Percentiles rank a stretch among this genome's conserved stretches.
phyloP scores from a whole-genome alignment of 2,113 vertebrate genomes.

The Ceyx cyanopectus region DNA sequence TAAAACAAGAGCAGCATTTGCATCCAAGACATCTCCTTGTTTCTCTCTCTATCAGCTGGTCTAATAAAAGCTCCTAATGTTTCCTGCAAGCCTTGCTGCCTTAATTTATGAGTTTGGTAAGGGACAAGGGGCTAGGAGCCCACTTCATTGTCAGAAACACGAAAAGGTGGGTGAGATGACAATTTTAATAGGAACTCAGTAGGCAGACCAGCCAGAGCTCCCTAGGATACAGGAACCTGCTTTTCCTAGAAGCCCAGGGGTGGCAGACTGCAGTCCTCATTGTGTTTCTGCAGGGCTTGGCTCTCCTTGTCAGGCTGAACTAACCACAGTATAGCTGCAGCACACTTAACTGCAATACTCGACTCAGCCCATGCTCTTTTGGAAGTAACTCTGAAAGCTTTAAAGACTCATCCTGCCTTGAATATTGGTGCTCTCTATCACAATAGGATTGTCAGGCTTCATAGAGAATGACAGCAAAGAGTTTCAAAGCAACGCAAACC shows the following conservation, averaged over 20 bases:
- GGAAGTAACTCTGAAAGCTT: background rate
- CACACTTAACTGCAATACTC: background rate
- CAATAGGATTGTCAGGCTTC: background rate
- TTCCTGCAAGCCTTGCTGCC: background rate
- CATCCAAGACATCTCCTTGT: background rate
- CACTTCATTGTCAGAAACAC: background rate
- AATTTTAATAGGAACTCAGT: background rate
- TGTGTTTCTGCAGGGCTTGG: background rate
- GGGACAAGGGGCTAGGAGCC: background rate
- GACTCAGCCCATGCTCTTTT: accelerated
- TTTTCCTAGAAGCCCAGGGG: background rate
- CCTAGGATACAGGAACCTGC: background rate
- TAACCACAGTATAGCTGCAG: background rate
- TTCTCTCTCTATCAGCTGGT: background rate
- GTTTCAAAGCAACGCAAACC: background rate
- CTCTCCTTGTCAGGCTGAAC: background rate
- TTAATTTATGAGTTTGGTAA: background rate
- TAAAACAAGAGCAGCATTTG: background rate
- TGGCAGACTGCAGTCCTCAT: background rate
- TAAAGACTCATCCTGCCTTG: background rate
- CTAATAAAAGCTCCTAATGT: slow-evolving; percentile 8
- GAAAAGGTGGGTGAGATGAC: background rate
- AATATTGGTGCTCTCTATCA: background rate
- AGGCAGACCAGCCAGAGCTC: background rate
- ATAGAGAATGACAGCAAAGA: background rate